Percentiles rank a stretch among this genome's conserved stretches.
These are phyloP conservation scores for Phoenoteleia sp. DNA, from an alignment of 2,888 invertebrate genomes.

Conservation along the genomic window DNA sequence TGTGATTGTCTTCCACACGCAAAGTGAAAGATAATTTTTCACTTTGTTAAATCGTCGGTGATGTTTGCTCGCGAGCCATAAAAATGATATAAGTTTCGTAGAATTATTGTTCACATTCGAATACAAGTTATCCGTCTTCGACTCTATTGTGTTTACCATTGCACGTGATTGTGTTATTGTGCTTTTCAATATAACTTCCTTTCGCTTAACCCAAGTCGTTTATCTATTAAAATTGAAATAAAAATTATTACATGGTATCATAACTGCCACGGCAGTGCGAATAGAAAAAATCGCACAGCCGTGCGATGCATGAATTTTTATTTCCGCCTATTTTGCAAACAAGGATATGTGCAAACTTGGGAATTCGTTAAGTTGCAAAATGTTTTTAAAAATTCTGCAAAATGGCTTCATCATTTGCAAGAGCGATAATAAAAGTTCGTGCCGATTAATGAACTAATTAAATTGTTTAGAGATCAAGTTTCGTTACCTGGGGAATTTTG, in stretches of 20 bases:
- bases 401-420: neutral
- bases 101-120: neutral
- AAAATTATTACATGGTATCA: neutral
- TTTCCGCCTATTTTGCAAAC: neutral
- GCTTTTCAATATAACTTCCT: neutral
- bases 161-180: neutral
- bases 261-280: neutral
- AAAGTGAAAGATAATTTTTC: conserved; percentile 16
- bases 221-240: conserved; percentile 1
- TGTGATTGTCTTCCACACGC: no score
- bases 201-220: neutral
- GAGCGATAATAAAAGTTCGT: neutral
- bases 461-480: neutral
- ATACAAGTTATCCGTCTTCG: neutral
- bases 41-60: neutral
- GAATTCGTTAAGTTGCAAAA: neutral
- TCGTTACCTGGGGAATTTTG: conserved; percentile 92
- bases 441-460: neutral
- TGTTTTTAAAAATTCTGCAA: neutral
- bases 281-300: neutral
- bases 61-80: neutral
- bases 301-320: neutral
- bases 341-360: neutral
- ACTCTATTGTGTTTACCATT: neutral
- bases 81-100: neutral